Percentiles rank a stretch among this genome's conserved stretches.
Conservation (phyloP, 2,888 invertebrate species). For the Scotopteryx bipunctaria region DNA sequence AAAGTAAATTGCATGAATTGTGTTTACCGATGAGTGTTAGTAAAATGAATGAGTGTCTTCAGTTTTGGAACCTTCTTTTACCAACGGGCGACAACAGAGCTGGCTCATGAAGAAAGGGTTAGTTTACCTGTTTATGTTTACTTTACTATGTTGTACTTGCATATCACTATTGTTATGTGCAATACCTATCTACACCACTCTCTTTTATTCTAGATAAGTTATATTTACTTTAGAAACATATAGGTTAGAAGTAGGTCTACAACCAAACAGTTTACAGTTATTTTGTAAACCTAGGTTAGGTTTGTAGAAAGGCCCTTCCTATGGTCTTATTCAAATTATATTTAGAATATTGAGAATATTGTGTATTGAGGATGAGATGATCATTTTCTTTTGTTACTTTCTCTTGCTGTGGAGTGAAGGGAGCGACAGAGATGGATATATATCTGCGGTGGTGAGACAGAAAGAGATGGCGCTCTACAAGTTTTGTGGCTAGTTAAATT, state of each 20-base stretch:
- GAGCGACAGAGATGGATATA: slow-evolving; percentile 65
- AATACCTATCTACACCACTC: slow-evolving; percentile 50
- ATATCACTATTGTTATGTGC: slow-evolving; percentile 44
- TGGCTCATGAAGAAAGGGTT: slow-evolving; percentile 84
- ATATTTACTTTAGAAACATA: slow-evolving; percentile 40
- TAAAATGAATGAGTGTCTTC: slow-evolving; percentile 81
- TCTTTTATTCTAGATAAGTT: slow-evolving; percentile 42
- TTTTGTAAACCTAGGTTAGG: slow-evolving; percentile 3
- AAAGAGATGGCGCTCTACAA: slow-evolving; percentile 67
- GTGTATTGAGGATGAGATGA: slow-evolving; percentile 67
- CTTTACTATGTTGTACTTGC: slow-evolving; percentile 44
- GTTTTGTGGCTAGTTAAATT: slow-evolving; percentile 37
- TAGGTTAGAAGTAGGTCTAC: slow-evolving; percentile 63
- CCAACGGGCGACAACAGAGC: slow-evolving; percentile 76
- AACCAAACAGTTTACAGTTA: slow-evolving; percentile 18
- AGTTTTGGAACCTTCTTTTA: slow-evolving; percentile 72
- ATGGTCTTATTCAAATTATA: slow-evolving; percentile 6
- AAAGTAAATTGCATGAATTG: slow-evolving; percentile 72
- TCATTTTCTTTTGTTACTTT: slow-evolving; percentile 82
- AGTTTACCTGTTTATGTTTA: slow-evolving; percentile 79
- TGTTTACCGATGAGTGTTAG: slow-evolving; percentile 73
- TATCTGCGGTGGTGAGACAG: slow-evolving; percentile 40
- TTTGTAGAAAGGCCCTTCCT: neutral
- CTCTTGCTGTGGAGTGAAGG: slow-evolving; percentile 81
- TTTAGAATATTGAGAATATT: slow-evolving; percentile 39